These are phyloP conservation scores for Vulpes ferrilata DNA, from an alignment of 2,113 vertebrate species.

Conservation along the genomic window DNA sequence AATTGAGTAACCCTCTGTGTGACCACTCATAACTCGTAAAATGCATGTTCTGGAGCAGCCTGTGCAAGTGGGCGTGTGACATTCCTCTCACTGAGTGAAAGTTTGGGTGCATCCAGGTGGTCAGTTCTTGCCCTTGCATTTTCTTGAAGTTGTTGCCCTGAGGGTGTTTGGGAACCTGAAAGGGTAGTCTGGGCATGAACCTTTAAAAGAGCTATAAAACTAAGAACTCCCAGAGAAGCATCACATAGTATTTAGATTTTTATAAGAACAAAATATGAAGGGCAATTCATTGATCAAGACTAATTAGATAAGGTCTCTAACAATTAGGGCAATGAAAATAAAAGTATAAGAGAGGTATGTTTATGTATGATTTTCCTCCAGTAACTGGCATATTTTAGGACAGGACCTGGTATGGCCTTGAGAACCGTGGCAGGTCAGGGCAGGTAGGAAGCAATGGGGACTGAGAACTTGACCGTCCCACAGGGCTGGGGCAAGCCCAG, in stretches of 20 bases:
- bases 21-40: neutral
- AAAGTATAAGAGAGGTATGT: neutral
- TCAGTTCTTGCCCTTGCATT: neutral
- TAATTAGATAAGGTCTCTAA: conserved; percentile 54
- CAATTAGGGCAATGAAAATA: conserved; percentile 35
- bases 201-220: neutral
- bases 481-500: neutral
- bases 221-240: neutral
- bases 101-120: neutral
- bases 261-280: conserved; percentile 37
- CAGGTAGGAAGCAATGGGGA: neutral
- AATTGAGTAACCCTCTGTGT: neutral
- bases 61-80: neutral
- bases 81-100: neutral
- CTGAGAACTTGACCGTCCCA: neutral
- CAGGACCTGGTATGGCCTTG: neutral
- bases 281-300: conserved; percentile 22
- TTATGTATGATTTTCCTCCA: neutral
- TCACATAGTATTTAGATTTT: conserved; percentile 17
- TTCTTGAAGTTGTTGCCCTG: neutral
- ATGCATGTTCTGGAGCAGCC: neutral
- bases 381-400: neutral
- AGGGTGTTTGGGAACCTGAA: neutral
- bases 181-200: neutral
- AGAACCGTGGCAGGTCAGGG: neutral